These are phyloP conservation scores for Neolamprologus toae DNA, from an alignment of 2,113 vertebrate species.

Conservation along the genomic window DNA sequence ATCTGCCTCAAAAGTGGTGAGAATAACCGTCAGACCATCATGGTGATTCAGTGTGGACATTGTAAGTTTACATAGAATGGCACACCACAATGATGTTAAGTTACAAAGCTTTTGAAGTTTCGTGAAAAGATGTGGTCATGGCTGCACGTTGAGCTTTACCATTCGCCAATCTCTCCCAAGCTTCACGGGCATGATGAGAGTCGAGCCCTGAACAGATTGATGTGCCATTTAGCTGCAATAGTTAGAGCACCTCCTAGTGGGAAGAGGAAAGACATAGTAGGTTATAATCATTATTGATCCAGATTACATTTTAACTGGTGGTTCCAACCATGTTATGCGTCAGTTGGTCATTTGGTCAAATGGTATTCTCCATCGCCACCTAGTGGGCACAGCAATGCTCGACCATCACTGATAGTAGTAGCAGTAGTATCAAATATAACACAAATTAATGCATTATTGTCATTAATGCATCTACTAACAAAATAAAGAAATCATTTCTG, in stretches of 20 bases:
- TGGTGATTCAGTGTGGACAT: background rate
- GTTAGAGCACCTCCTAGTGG: background rate
- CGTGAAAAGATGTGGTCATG: background rate
- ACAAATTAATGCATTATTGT: background rate
- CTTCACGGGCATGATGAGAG: background rate
- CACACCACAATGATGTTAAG: rapidly evolving
- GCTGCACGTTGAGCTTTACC: rapidly evolving
- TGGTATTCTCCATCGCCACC: background rate
- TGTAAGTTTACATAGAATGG: background rate
- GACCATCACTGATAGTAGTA: background rate
- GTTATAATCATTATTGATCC: background rate
- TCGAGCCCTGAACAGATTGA: background rate
- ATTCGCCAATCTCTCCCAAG: background rate
- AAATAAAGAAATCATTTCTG: background rate
- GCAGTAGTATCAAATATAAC: background rate
- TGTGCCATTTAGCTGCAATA: background rate
- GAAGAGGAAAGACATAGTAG: background rate
- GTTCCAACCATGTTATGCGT: background rate
- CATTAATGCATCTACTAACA: background rate
- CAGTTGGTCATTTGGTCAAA: background rate
- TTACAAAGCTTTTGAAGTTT: background rate
- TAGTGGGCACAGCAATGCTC: background rate
- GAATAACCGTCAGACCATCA: background rate
- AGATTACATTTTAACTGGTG: background rate
- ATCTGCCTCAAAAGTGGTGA: background rate